phyloP scores from a whole-genome alignment of 2,888 invertebrate genomes.

The Xanthorhoe spadicearia region DNA sequence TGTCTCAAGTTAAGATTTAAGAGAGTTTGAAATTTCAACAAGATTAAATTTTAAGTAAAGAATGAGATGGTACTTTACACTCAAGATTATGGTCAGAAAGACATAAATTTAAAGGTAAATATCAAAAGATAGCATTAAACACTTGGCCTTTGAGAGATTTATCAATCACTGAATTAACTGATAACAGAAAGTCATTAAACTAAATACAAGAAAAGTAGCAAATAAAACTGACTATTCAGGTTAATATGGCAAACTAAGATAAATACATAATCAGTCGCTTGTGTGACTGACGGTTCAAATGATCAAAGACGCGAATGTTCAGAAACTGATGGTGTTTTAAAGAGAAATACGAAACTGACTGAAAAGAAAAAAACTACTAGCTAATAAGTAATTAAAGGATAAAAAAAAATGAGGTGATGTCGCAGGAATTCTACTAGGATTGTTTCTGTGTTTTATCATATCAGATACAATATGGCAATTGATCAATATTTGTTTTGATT shows the following conservation, averaged over 20 bases:
- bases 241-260: not conserved
- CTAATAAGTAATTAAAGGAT: too few relatives aligned
- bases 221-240: constrained; percentile 1
- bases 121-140: constrained; percentile 27
- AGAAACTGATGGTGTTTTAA: too few relatives aligned
- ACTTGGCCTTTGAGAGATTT: constrained; percentile 38
- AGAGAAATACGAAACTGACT: too few relatives aligned
- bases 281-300: too few relatives aligned
- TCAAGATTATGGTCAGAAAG: not conserved
- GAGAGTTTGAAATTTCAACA: too few relatives aligned
- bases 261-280: too few relatives aligned
- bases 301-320: too few relatives aligned
- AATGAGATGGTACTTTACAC: too few relatives aligned
- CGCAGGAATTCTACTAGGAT: not conserved
- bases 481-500: constrained; percentile 31
- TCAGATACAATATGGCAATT: constrained; percentile 17
- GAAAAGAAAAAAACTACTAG: too few relatives aligned
- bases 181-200: constrained; percentile 30
- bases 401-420: not conserved
- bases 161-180: constrained; percentile 33
- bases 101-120: not conserved
- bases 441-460: not conserved
- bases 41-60: too few relatives aligned
- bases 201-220: constrained; percentile 29
- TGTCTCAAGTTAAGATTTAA: too few relatives aligned